These are phyloP conservation scores for Syndactyla subalaris DNA, from an alignment of 2,797 vertebrate genomes.

Conservation along the genomic window DNA sequence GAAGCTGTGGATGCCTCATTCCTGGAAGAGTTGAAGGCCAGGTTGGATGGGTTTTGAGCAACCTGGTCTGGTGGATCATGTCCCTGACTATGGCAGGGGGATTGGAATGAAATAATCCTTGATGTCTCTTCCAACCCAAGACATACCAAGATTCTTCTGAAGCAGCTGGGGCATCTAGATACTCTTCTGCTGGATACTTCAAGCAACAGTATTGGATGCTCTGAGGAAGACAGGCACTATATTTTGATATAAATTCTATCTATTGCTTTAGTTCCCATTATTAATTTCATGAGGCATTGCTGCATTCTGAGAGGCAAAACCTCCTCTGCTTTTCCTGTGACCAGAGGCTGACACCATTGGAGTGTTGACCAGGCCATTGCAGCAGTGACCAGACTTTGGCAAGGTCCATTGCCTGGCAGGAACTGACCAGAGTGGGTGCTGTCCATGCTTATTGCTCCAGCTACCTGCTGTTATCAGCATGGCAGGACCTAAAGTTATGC, in stretches of 20 bases:
- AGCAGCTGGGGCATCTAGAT: background rate
- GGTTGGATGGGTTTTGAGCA: background rate
- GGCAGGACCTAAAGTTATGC: background rate
- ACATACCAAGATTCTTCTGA: background rate
- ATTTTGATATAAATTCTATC: background rate
- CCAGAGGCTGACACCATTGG: background rate
- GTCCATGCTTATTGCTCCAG: background rate
- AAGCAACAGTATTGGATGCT: background rate
- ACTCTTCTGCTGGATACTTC: background rate
- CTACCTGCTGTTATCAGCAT: background rate
- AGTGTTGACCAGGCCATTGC: background rate
- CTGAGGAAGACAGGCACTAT: background rate
- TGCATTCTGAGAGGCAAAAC: background rate
- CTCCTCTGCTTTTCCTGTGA: background rate
- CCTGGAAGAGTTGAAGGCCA: background rate
- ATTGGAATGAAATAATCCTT: background rate
- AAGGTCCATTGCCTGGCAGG: background rate
- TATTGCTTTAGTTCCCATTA: background rate
- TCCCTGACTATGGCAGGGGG: too few species aligned
- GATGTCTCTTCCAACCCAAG: background rate
- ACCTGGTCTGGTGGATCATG: background rate
- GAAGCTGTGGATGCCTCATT: background rate
- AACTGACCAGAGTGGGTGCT: background rate
- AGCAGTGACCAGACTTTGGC: accelerated
- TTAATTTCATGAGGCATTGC: background rate